Percentiles rank a stretch among this genome's conserved stretches.
These are phyloP conservation scores for Camponotus pennsylvanicus DNA, from an alignment of 1,140 invertebrate genomes.

Conservation along the genomic window DNA sequence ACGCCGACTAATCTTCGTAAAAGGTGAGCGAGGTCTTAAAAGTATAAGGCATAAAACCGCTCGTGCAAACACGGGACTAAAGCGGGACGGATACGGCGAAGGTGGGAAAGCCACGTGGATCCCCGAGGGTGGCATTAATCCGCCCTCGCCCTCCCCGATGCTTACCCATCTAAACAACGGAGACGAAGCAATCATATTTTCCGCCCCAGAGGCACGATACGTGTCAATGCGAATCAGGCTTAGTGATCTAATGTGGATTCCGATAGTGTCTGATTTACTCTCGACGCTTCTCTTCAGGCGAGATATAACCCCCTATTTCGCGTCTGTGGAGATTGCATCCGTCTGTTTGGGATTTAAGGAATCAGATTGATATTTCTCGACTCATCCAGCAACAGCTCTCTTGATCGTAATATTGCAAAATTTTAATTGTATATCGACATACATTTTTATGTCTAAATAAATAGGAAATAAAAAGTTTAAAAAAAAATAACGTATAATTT, in stretches of 20 bases:
- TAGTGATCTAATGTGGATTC: slow-evolving; percentile 85
- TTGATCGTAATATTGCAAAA: background rate
- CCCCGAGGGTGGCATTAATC: slow-evolving; percentile 86
- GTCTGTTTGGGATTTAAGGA: slow-evolving; percentile 56
- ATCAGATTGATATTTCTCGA: slow-evolving; percentile 39
- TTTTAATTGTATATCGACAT: background rate
- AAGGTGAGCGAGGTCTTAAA: slow-evolving; percentile 68
- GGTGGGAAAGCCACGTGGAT: slow-evolving; percentile 79
- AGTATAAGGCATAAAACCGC: slow-evolving; percentile 66
- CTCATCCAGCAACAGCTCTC: background rate
- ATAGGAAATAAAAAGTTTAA: background rate
- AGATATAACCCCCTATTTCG: slow-evolving; percentile 28
- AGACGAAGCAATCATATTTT: slow-evolving; percentile 86
- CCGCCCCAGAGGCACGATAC: slow-evolving; percentile 85
- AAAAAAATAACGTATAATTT: background rate
- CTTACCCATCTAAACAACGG: slow-evolving; percentile 75
- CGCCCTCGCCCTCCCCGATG: slow-evolving; percentile 72
- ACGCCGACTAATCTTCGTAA: slow-evolving; percentile 67
- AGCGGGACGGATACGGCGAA: slow-evolving; percentile 66
- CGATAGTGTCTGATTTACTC: slow-evolving; percentile 84
- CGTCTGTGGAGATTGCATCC: slow-evolving; percentile 53
- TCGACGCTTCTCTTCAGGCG: slow-evolving; percentile 32
- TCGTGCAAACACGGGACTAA: slow-evolving; percentile 47
- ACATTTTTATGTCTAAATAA: background rate
- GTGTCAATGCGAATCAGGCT: slow-evolving; percentile 86